Base-by-base conservation (phyloP, 2,113 vertebrate species). In the Megaptera novaeangliae region DNA sequence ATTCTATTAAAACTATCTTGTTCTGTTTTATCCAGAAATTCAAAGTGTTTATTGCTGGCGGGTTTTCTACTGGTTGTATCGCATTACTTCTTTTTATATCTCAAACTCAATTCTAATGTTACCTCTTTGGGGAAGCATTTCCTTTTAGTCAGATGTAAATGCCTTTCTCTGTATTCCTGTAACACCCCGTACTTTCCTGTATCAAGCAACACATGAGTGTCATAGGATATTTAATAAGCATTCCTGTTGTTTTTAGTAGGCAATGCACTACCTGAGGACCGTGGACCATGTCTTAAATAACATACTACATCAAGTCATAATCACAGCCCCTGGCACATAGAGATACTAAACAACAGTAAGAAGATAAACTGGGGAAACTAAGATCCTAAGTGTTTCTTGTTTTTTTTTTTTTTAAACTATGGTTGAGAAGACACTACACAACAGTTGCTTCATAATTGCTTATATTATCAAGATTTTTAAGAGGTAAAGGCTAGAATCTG, bases 251-350 rank as follows among this genome's bases (percentile, higher is more conserved):
- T 74, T 34, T 72, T 80, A 29, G 3, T 36, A 64, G 39, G 14
- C 1, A 49, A 10, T 41, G 0, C 2, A 15, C 63, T 81, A 18
- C 1, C 14, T 23, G 5, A 61, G 14, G 25, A 44, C 11, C 3
- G 23, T 36, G 36, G 21, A 18, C 15, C 41, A 29, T 31, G 13
- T 85, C 25, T 64, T 68, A 77, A 64, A 61, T 18, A n/a, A 13
- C 20, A 55, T 31, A 13, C 4, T 7, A 25, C 7, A 57, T 59
- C 2, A 49, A 80, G 14, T 29, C 4, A 44, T 69, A 81, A 29
- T 8, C 57, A 55, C 2, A 71, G 21, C 55, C 5, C 14, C 2
- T 77, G 44, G 12, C 15, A 71, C 2, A 10, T 13, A 10, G 25
- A 84, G 6, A 71, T 36, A 49, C 27, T 81, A 36, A 94, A 64